Base-by-base conservation (phyloP, 2,888 invertebrate species). In the Anticlea derivata region DNA sequence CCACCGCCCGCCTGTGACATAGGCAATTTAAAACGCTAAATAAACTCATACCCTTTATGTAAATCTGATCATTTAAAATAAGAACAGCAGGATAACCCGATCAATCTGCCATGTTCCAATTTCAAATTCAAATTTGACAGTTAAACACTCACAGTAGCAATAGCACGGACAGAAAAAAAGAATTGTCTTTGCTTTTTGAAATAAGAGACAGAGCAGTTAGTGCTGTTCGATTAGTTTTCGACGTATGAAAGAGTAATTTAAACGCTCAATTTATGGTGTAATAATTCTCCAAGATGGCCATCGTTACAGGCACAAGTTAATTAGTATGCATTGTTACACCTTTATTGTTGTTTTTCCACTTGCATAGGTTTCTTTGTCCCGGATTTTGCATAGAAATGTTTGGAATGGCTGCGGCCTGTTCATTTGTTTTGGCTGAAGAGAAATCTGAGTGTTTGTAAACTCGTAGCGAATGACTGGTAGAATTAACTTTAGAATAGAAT, bases 201-300 rank as follows among this genome's bases (percentile, higher is more conserved):
- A 52, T 27, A 10, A 44, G 49, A 46, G 41, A 30, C 44, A 44
- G 33, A 47, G 68, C 57, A 70, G 70, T 78, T 74, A 75, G 70
- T 57, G 66, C 65, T 65, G 66, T 75, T 77, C 74, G 73, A 79
- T 82, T 78, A 74, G 77, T 68, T 71, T 80, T 75, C 73, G 84
- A 87, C 84, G 66, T 83, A 70, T 84, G 81, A 86, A 85, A 83
- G 82, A 80, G 84, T 75, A 78, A 83, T 87, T 83, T 69, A 61
- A 67, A 76, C 70, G 70, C 76, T 73, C 10, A 84, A 82, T 80
- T 84, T 86, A 87, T 65, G 63, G 64, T 72, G 74, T 70, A 75
- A 77, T 86, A 81, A 75, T 76, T 75, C 65, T 65, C 60, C 65
- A 77, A 83, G 64, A 85, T 83, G 82, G 79, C 76, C 70, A 75